Evolutionary conservation across 1,140 invertebrate genomes (phyloP), one percentile per base, ranked within the genome.

Genomic region (Capitella teleta): DNA sequence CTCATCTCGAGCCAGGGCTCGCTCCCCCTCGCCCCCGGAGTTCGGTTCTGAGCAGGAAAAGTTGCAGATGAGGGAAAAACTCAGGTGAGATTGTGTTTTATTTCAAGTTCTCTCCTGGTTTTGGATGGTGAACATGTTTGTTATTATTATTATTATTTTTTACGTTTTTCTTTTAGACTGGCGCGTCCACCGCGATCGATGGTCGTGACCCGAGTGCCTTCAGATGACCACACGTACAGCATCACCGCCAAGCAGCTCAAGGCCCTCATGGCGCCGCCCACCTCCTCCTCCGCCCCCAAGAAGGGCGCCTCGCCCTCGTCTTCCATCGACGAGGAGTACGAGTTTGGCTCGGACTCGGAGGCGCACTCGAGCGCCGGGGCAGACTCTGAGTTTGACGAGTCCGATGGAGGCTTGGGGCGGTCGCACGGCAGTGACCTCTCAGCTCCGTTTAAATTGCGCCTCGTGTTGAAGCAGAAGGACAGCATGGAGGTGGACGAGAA

Each of bases 181-280:
- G n/a, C n/a, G n/a, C n/a, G n/a, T n/a, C n/a, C n/a, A n/a, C n/a
- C n/a, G n/a, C n/a, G n/a, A n/a, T 47, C n/a, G 23, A 28, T 45
- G 10, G 38, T 43, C 28, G 26, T 84, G 34, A 85, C 81, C 5
- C 78, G 77, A 40, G 82, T 79, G 48, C 84, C 83, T 1, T 84
- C 82, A 61, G 82, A 84, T 61, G 85, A 87, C 68, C 84, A 87
- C 59, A 85, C 83, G 12, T 86, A 87, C 57, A 67, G 65, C 54
- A 55, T 49, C 44, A 30, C 16, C 21, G 57, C 23, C 53, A 54
- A 42, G 8, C 51, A 38, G 48, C 42, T 43, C 47, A 57, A 54
- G 51, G 47, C 41, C 34, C 32, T 16, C 14, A 26, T 25, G 47
- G 32, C 32, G n/a, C 21, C 47, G 53, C 53, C 34, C 34, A 49